Percentiles rank a stretch among this genome's conserved stretches.
phyloP scores from a whole-genome alignment of 2,888 invertebrate species.

The Amiota communis region DNA sequence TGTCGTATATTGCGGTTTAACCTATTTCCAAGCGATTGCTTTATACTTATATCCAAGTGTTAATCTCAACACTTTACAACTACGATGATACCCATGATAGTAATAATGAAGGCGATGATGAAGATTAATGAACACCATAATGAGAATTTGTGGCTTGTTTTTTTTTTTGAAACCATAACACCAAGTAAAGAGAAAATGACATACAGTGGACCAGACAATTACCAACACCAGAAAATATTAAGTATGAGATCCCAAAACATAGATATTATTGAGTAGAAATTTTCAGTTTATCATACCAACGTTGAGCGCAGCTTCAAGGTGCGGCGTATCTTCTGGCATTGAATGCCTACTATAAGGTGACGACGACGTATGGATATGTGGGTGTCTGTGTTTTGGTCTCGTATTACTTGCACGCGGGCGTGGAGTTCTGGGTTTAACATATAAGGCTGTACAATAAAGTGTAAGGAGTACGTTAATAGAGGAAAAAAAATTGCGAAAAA shows the following conservation, averaged over 20 bases:
- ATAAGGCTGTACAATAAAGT: neutral
- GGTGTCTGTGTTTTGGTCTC: conserved; percentile 1
- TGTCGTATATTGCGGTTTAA: conserved; percentile 13
- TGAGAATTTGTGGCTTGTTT: neutral
- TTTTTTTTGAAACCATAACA: neutral
- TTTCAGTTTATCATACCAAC: conserved; percentile 13
- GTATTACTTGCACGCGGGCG: conserved; percentile 4
- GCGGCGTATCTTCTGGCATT: neutral
- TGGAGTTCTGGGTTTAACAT: neutral
- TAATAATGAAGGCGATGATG: neutral
- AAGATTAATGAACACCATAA: conserved; percentile 15
- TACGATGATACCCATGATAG: neutral
- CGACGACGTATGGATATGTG: neutral
- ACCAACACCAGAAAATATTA: neutral
- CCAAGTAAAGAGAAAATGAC: neutral
- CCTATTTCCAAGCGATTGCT: conserved; percentile 5
- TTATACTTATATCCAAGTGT: conserved; percentile 12
- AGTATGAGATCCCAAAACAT: no score
- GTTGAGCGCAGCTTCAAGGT: neutral
- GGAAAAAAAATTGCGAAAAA: no score
- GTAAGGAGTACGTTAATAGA: no score
- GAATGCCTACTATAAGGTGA: neutral
- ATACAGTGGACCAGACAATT: neutral
- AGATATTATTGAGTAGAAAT: no score
- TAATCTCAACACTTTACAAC: neutral